Conservation (phyloP, 2,113 vertebrate genomes). For the Hystrix cristata region DNA sequence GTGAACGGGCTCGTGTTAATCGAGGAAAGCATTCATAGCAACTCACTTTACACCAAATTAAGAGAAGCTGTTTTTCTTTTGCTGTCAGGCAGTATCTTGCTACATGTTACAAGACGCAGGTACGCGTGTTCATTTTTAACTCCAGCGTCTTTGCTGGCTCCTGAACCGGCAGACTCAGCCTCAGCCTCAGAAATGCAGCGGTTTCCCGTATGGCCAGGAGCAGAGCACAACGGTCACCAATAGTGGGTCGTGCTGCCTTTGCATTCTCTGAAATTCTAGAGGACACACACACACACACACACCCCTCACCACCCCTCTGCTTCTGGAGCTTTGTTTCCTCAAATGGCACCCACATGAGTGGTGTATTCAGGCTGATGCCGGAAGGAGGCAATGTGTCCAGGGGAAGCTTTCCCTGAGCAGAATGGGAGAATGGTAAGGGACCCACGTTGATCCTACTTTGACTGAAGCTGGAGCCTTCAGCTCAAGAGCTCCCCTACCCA, state of each 20-base stretch:
- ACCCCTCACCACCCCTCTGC: neutral
- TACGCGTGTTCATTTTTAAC: neutral
- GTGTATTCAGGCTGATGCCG: neutral
- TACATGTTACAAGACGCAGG: neutral
- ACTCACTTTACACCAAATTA: neutral
- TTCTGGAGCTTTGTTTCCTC: slow-evolving; percentile 16
- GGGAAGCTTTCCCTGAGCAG: neutral
- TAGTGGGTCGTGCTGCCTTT: neutral
- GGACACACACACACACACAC: neutral
- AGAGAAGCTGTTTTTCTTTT: slow-evolving; percentile 6
- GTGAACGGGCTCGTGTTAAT: neutral
- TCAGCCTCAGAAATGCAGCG: neutral
- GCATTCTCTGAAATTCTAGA: neutral
- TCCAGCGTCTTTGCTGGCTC: neutral
- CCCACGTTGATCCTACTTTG: neutral
- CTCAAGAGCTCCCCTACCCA: neutral
- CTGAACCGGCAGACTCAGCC: neutral
- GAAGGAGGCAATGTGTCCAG: neutral
- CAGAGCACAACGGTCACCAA: neutral
- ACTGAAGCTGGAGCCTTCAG: neutral
- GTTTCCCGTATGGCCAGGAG: neutral
- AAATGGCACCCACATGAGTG: slow-evolving; percentile 26
- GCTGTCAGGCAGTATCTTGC: neutral
- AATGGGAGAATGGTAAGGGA: neutral
- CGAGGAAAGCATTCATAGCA: neutral